Conservation (phyloP, 2,888 invertebrate genomes). For the Halocaridina rubra region DNA sequence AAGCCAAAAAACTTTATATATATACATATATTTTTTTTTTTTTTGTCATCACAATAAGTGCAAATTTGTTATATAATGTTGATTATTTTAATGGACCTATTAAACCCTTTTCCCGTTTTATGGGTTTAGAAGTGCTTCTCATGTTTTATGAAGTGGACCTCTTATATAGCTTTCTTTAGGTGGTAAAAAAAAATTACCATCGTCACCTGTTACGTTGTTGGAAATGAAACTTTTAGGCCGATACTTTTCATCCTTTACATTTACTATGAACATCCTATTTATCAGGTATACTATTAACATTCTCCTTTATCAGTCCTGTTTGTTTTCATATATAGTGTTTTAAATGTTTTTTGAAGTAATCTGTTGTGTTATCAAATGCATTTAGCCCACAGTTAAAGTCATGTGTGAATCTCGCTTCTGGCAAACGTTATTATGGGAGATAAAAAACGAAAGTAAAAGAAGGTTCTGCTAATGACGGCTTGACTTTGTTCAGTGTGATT, state of each 20-base stretch:
- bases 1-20: constrained; percentile 35
- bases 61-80: constrained; percentile 52
- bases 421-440: constrained; percentile 35
- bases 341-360: constrained; percentile 49
- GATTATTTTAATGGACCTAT: constrained; percentile 46
- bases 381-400: constrained; percentile 56
- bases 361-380: constrained; percentile 53
- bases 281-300: constrained; percentile 57
- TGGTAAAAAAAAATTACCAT: constrained; percentile 42
- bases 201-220: constrained; percentile 56
- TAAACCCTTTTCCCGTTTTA: constrained; percentile 42
- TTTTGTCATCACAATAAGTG: constrained; percentile 36
- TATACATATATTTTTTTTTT: no score
- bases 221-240: constrained; percentile 42
- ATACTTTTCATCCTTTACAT: constrained; percentile 49
- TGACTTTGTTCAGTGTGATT: no score
- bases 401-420: constrained; percentile 51
- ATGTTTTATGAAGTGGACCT: constrained; percentile 47
- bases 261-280: constrained; percentile 44
- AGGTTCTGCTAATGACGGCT: constrained; percentile 37
- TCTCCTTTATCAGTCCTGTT: constrained; percentile 49
- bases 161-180: constrained; percentile 25
- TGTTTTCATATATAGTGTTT: constrained; percentile 52
- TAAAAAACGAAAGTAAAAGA: constrained; percentile 26
- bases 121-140: constrained; percentile 51